Evolutionary conservation across 1,140 invertebrate species (phyloP).

Genomic region (Philopotamus ludificatus): DNA sequence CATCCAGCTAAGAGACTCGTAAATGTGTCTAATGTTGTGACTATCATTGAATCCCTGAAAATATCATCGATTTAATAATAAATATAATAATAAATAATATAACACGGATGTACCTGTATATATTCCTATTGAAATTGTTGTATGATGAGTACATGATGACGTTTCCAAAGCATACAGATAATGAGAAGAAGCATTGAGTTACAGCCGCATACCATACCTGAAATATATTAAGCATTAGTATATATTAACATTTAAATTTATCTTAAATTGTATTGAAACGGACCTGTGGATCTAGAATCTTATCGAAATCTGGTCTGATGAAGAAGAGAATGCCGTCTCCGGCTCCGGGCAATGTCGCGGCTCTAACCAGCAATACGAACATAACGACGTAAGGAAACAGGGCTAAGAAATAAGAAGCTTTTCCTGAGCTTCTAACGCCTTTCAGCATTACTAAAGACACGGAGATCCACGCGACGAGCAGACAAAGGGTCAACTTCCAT

Average conservation of each 20-base stretch:
- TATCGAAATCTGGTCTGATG: slow-evolving; percentile 67
- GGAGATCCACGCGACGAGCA: slow-evolving; percentile 73
- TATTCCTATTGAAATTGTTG: slow-evolving; percentile 76
- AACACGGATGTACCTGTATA: slow-evolving; percentile 76
- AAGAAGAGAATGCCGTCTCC: slow-evolving; percentile 74
- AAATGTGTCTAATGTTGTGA: slow-evolving; percentile 74
- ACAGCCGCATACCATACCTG: slow-evolving; percentile 83
- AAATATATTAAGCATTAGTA: slow-evolving; percentile 39
- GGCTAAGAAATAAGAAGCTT: slow-evolving; percentile 80
- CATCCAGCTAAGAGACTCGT: slow-evolving; percentile 83
- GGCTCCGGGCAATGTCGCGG: slow-evolving; percentile 75
- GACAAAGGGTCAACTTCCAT: slow-evolving; percentile 73
- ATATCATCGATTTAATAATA: too few relatives aligned
- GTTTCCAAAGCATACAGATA: slow-evolving; percentile 78
- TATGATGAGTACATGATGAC: slow-evolving; percentile 82
- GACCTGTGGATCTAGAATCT: slow-evolving; percentile 64
- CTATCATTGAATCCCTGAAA: slow-evolving; percentile 76
- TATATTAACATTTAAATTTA: too few relatives aligned
- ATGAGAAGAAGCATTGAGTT: slow-evolving; percentile 82
- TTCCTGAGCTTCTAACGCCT: slow-evolving; percentile 76
- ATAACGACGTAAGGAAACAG: slow-evolving; percentile 86
- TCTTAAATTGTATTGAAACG: too few relatives aligned
- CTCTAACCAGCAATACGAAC: slow-evolving; percentile 70
- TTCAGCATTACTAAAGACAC: slow-evolving; percentile 75
- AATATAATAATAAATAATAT: too few relatives aligned